phyloP scores from a whole-genome alignment of 2,888 invertebrate genomes.

The Scotopteryx bipunctaria region DNA sequence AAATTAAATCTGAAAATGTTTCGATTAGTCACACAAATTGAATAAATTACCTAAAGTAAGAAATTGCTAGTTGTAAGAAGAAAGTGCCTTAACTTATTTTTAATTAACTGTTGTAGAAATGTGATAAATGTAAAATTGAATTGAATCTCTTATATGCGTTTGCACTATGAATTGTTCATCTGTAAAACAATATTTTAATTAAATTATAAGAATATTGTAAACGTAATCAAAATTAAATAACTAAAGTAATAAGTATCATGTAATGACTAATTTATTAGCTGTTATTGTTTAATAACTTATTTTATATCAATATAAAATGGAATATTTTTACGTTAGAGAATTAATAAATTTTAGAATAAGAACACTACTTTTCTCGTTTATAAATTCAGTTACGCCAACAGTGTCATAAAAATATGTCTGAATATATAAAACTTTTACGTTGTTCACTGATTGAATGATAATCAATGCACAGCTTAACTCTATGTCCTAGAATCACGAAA shows the following conservation, averaged over 20 bases:
- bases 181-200: neutral
- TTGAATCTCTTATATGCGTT: neutral
- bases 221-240: neutral
- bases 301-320: conserved; percentile 19
- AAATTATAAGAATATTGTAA: neutral
- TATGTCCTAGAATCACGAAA: too few relatives aligned
- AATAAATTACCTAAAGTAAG: too few relatives aligned
- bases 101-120: conserved; percentile 17
- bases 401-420: too few relatives aligned
- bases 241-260: neutral
- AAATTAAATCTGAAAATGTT: too few relatives aligned
- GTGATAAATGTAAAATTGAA: neutral
- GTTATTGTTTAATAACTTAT: conserved; percentile 17
- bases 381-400: neutral
- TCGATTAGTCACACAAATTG: too few relatives aligned
- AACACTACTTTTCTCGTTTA: neutral
- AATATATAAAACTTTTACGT: too few relatives aligned
- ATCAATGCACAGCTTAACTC: too few relatives aligned
- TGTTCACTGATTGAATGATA: too few relatives aligned
- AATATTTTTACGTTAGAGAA: conserved; percentile 20
- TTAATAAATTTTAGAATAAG: conserved; percentile 29
- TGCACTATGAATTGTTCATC: neutral
- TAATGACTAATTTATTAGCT: neutral
- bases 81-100: conserved; percentile 16
- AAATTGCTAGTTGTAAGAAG: neutral